Base-by-base conservation (phyloP, 1,140 invertebrate species). In the Polypedilum pembai region DNA sequence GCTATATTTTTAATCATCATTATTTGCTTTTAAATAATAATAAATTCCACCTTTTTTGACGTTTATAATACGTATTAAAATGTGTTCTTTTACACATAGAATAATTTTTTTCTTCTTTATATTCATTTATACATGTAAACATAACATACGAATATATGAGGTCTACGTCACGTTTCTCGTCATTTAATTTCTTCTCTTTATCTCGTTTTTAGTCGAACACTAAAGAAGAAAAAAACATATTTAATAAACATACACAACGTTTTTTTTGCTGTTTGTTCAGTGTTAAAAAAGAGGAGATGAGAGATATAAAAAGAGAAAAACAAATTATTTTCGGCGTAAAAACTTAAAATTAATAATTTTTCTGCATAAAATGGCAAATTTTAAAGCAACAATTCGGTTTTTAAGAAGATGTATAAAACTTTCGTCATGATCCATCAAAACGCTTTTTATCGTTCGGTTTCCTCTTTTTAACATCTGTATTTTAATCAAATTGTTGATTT, bases 31-130 rank as follows among this genome's bases (percentile, higher is more conserved):
- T 12, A 56, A 56, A 56, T 45, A 45, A n/a, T 15, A 56, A 56
- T 56, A 56, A 56, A 56, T 56, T 56, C 45, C 45, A 56, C 45
- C n/a, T 56, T 56, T 56, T 56, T 56, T 56, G 45, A 56, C 45
- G 45, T 56, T 15, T n/a, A 56, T 56, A 56, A 56, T 56, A 56
- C 45, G 45, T 56, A 56, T 56, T 56, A 12, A 56, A 56, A 56
- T n/a, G n/a, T 56, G 45, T 56, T 8, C 15, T 33, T 33, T 56
- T 56, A 56, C 45, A 56, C 15, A 56, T 56, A 56, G 12, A 56
- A 56, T 56, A 33, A 33, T 56, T 56, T 56, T 56, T 12, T 56
- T 56, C 45, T 56, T 56, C 45, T 56, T 56, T n/a, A 56, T 33
- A 33, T 56, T 56, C n/a, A 12, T 56, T 56, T 56, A 56, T 56